These are phyloP conservation scores for Clamator glandarius DNA, from an alignment of 2,797 vertebrate genomes.

Conservation along the genomic window DNA sequence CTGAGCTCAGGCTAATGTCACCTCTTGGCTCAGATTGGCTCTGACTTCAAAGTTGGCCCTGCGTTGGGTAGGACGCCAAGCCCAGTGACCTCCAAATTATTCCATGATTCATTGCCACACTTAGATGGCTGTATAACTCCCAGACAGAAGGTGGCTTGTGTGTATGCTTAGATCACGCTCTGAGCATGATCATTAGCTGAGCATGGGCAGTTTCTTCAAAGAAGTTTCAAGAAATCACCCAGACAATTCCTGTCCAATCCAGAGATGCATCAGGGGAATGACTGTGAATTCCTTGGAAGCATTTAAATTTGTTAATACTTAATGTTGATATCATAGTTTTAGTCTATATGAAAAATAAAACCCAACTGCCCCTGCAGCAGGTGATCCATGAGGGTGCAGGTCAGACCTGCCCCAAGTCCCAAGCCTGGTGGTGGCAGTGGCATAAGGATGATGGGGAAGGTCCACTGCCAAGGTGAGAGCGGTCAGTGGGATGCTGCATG, in stretches of 20 bases:
- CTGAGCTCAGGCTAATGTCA: background rate
- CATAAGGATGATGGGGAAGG: background rate
- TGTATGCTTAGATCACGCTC: background rate
- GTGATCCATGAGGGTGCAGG: background rate
- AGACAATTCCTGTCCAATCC: background rate
- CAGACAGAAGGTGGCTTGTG: background rate
- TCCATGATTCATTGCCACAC: background rate
- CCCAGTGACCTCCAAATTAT: background rate
- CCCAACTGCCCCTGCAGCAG: background rate
- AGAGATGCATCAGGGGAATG: background rate
- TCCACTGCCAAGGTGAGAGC: background rate
- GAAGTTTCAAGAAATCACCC: background rate
- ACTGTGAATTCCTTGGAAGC: background rate
- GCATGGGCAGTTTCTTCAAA: background rate
- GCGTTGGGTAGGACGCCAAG: background rate
- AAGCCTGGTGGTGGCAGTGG: background rate
- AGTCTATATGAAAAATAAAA: background rate
- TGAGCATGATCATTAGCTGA: background rate
- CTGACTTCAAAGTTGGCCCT: background rate
- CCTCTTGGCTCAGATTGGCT: background rate
- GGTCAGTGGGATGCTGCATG: background rate
- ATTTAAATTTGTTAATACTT: background rate
- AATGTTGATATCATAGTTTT: background rate
- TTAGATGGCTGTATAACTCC: background rate
- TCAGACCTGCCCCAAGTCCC: rapidly evolving